Base-by-base conservation (phyloP, 2,888 invertebrate genomes). In the Lottia gigantea region DNA sequence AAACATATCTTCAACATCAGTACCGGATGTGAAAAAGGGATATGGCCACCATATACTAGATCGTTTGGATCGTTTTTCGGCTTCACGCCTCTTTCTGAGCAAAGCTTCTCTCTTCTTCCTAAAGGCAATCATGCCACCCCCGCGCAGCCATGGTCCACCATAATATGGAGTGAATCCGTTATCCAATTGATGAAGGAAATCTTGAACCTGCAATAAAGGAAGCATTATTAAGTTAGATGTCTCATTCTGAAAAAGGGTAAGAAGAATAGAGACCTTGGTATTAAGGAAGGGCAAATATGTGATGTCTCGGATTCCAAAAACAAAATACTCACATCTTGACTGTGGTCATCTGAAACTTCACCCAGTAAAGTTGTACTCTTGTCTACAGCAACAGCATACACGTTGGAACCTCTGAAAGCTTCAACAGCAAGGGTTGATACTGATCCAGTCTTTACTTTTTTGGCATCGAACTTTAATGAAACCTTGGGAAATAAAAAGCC, bases 321-420 rank as follows among this genome's bases (percentile, higher is more conserved):
- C n/a, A n/a, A n/a, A n/a, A 26, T 61, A 31, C 64, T 63, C 26
- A 72, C 74, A 55, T 72, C 25, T 19, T 19, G 12, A 55, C 12
- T 55, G 23, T 55, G 55, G 23, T 55, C 55, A 8, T 55, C 55
- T 23, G 23, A 19, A 23, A 23, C 12, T 14, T 19, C 55, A 12
- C 55, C 55, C 55, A 95, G 89, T 19, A 93, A 85, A 12, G 93
- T 85, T 8, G 94, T 93, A 85, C 93, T 93, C 87, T 95, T 93
- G 88, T 97, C 97, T n/a, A 95, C 93, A 0, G 95, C 97, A 76
- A 97, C 90, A 16, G 97, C 89, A 2, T 95, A 96, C 23, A 96
- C 93, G 82, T 93, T 93, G 0, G 97, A 95, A 81, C 95, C 94
- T 0, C 95, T 93, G 85, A 94, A 94, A 0, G 96, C 93, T 25